Evolutionary conservation across 30 jellyfish, hydroid and myxozoan genomes (phyloP), one percentile per base, ranked within the genome.

Genomic region (Cassiopea andromeda): DNA sequence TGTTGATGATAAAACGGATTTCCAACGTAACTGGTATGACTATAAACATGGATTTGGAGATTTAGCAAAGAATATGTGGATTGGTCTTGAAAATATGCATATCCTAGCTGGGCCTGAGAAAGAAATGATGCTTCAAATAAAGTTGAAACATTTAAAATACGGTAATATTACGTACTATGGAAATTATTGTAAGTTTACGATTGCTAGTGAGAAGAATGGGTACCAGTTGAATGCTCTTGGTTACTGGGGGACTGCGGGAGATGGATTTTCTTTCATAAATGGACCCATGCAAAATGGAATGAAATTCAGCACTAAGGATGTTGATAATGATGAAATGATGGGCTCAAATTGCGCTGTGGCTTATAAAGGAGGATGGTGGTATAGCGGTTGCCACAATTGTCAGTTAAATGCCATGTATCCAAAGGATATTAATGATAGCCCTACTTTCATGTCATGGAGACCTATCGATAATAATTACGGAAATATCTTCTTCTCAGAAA

Each of bases 11-110:
- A 85, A 45, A 19, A 87, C 69, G 27, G 88, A 85, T 50, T 77
- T 73, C 50, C 54, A 77, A 2, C 92, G 80, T 44, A 79, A 71
- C 46, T 80, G 76, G 85, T 61, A 59, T 44, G 84, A 60, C 17
- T 60, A 80, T 44, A 60, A 44, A 54, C 59, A 76, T 48, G 84
- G 85, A 19, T 79, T 80, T 43, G 96, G 92, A 48, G 96, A 87
- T 19, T 83, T 78, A 17, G 75, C 18, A 13, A 64, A 69, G n/a
- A 76, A 84, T 44, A 2, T 70, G 46, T 77, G 86, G 86, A 77
- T 77, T 58, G 89, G 87, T 44, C 73, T 73, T 59, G 93, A 85
- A 46, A 74, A 85, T 59, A 48, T 84, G 49, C 82, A 84, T 49
- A 18, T 43, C 14, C 85, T 72, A 16, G 85, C 85, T 61, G 78